Evolutionary conservation across 2,797 vertebrate genomes (phyloP).

Genomic region (Catostomus latipinnis): DNA sequence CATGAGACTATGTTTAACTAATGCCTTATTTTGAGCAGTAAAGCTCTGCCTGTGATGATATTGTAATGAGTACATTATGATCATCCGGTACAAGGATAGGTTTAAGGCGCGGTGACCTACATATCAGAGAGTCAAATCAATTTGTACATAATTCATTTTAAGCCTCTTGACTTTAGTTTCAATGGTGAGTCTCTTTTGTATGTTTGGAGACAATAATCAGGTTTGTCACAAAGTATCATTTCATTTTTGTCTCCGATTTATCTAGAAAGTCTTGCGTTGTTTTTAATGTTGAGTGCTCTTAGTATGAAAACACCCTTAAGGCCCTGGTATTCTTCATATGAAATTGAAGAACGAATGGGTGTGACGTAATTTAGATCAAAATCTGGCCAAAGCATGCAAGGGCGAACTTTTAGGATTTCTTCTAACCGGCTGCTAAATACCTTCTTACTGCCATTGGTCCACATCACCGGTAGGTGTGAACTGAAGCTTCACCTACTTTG

Average conservation of each 20-base stretch:
- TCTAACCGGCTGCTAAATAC: too few relatives aligned
- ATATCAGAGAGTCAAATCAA: not conserved
- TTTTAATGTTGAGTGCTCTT: not conserved
- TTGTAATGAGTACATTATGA: not conserved
- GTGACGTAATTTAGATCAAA: too few relatives aligned
- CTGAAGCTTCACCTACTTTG: too few relatives aligned
- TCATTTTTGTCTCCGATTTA: not conserved
- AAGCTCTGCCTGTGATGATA: not conserved
- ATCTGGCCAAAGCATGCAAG: too few relatives aligned
- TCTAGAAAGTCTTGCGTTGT: not conserved
- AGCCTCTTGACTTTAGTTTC: not conserved
- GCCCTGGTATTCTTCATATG: too few relatives aligned
- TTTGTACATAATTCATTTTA: constrained; percentile 1
- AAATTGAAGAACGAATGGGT: too few relatives aligned
- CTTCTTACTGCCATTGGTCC: too few relatives aligned
- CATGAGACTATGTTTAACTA: too few relatives aligned
- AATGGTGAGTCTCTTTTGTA: not conserved
- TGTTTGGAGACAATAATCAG: not conserved
- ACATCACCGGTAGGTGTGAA: too few relatives aligned
- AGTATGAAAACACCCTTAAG: too few relatives aligned
- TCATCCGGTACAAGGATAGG: not conserved
- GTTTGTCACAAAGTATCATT: not conserved
- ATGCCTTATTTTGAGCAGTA: not conserved
- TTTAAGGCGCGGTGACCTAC: not conserved
- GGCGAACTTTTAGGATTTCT: too few relatives aligned